Base-by-base conservation (phyloP, 2,797 vertebrate species). In the Cirrhinus mrigala region DNA sequence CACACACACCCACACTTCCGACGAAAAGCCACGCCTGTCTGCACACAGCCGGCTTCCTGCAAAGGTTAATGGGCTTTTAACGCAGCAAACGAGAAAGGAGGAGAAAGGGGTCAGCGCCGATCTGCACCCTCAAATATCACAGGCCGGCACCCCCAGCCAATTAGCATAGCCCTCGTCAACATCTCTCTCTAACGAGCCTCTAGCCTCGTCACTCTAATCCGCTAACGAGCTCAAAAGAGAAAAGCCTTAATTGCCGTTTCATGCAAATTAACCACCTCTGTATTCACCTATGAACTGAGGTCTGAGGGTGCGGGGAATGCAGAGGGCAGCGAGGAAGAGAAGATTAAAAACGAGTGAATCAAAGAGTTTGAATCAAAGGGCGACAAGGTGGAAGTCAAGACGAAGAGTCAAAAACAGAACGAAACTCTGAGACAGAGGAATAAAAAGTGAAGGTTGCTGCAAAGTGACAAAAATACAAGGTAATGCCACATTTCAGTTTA, bases 41-140 rank as follows among this genome's bases (percentile, higher is more conserved):
- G 94, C 95, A 96, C 95, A 95, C 93, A 95, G 94, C 94, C 95
- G 91, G 93, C 93, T 91, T 94, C 95, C 95, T 92, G 90, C 95
- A 96, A 97, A 97, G 96, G 96, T 97, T 97, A 97, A 97, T 97
- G 95, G 95, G 94, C 96, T 95, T 96, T 96, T 96, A 96, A 96
- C 94, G 94, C 92, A 95, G 96, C 95, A 96, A 96, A 96, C 92
- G 95, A 95, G 93, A 95, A 92, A 91, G 94, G 94, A 94, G 93
- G 93, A 94, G 94, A 93, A 95, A 93, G 91, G 91, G 94, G 95
- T 96, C 94, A 92, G 92, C 93, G 94, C 94, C 94, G 92, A 83
- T 88, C 89, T 92, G 91, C 94, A 94, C 91, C 92, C 92, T 91
- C 90, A 94, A 93, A 94, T 93, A 95, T 94, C 94, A 94, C 85